Evolutionary conservation across 2,888 invertebrate species (phyloP).

Genomic region (Caenorhabditis macrosperma): DNA sequence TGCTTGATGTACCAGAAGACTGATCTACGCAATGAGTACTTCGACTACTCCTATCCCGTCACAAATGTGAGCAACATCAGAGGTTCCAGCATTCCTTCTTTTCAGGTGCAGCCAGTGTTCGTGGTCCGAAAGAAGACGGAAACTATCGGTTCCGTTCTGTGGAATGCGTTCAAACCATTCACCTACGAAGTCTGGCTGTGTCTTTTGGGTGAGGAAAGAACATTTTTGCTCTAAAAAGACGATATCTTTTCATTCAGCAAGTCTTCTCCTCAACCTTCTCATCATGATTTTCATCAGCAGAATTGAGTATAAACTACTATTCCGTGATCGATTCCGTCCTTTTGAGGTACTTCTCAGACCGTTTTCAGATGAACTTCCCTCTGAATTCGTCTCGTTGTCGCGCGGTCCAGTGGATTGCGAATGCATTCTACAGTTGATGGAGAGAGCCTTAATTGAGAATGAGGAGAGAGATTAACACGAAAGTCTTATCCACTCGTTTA

Average conservation of each 20-base stretch:
- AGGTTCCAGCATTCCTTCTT: no score
- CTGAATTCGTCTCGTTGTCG: no score
- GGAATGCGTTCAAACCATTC: conserved; percentile 75
- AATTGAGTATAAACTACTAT: conserved; percentile 63
- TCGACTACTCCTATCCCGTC: conserved; percentile 70
- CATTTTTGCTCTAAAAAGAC: not conserved
- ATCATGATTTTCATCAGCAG: conserved; percentile 60
- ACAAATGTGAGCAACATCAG: conserved; percentile 66
- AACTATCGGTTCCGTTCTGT: conserved; percentile 63
- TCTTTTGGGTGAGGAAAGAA: conserved; percentile 48
- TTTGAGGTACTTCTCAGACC: conserved; percentile 62
- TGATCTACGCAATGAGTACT: conserved; percentile 61
- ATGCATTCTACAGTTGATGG: no score
- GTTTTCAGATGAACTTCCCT: no score
- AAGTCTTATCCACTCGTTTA: no score
- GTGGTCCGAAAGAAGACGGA: conserved; percentile 51
- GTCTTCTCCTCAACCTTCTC: conserved; percentile 48
- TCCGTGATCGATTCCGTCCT: conserved; percentile 62
- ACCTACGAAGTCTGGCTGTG: conserved; percentile 63
- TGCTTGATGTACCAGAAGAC: conserved; percentile 72
- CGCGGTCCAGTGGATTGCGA: no score
- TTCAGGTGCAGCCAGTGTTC: conserved; percentile 68
- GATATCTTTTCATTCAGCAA: conserved; percentile 26
- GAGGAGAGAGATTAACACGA: no score
- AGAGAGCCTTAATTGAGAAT: no score